These are phyloP conservation scores for Tragopan temminckii DNA, from an alignment of 2,797 vertebrate genomes.

Conservation along the genomic window DNA sequence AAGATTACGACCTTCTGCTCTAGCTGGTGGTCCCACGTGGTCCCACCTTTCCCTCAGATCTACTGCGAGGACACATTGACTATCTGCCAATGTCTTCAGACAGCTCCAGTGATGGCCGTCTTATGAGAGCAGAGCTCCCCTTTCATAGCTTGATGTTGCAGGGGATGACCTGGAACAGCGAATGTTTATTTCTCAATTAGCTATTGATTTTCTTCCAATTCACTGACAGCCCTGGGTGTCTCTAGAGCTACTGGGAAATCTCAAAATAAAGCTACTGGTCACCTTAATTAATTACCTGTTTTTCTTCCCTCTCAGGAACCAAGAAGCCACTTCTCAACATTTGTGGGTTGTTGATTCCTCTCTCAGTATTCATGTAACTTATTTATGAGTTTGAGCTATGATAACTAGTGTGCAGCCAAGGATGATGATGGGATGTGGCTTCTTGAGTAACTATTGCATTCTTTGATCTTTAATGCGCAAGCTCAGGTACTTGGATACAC, in stretches of 20 bases:
- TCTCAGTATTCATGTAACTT: neutral
- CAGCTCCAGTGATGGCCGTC: neutral
- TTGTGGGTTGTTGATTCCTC: neutral
- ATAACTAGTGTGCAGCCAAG: neutral
- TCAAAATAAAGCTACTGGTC: neutral
- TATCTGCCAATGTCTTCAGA: neutral
- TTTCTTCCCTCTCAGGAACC: neutral
- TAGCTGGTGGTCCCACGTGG: neutral
- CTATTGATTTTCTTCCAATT: neutral
- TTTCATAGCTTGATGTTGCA: neutral
- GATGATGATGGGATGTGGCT: neutral
- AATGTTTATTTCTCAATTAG: slow-evolving; percentile 11
- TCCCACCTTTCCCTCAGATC: neutral
- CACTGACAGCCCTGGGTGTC: neutral
- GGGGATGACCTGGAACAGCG: neutral
- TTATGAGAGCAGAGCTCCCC: neutral
- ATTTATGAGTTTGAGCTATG: neutral
- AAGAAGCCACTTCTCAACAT: neutral
- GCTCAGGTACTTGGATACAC: neutral
- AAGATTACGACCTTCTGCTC: neutral
- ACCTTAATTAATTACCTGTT: neutral
- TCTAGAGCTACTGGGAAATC: neutral
- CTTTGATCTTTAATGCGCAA: neutral
- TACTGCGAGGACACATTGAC: neutral
- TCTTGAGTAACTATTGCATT: neutral